Base-by-base conservation (phyloP, 2,888 invertebrate species). In the Poecilus cupreus region DNA sequence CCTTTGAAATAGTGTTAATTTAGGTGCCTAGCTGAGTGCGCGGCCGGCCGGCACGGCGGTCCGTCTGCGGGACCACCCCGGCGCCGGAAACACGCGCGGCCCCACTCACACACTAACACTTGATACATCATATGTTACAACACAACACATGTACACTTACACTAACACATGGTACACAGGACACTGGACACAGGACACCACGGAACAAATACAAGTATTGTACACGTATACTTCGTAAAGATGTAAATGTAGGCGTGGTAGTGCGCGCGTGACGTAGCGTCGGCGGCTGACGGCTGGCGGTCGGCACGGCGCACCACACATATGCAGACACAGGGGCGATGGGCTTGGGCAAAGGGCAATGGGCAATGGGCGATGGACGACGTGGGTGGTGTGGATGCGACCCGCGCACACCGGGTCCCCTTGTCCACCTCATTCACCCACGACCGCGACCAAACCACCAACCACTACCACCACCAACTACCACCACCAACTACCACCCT, bases 21-120 rank as follows among this genome's bases (percentile, higher is more conserved):
- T 89, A 88, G 89, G 89, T 89, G 88, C 88, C 89, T 88, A 89
- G 87, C 86, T 88, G 88, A 84, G 86, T 82, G 85, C 83, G 83
- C 83, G 78, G 82, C 82, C 72, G 82, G 51, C 54, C 72, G 70
- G 54, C 39, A 24, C 64, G 64, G 54, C 39, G 80, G 46, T 79
- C 79, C 79, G 72, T 72, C 80, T 72, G 80, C 57, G 54, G 72
- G 57, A 81, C 72, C 60, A 81, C 18, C 81, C 77, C 82, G 81
- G 83, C 81, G 83, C 82, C 84, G 84, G 84, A 85, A 85, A 85
- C 86, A 86, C 87, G 87, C 86, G 86, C 84, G 82, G 78, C 83
- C 83, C 83, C 81, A 75, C 80, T 75, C 80, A 80, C 80, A 80
- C 80, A 60, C 60, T 60, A 20, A 78, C 64, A 77, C 60, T 43